Base-by-base conservation (phyloP, 2,797 vertebrate species). In the Echiichthys vipera region DNA sequence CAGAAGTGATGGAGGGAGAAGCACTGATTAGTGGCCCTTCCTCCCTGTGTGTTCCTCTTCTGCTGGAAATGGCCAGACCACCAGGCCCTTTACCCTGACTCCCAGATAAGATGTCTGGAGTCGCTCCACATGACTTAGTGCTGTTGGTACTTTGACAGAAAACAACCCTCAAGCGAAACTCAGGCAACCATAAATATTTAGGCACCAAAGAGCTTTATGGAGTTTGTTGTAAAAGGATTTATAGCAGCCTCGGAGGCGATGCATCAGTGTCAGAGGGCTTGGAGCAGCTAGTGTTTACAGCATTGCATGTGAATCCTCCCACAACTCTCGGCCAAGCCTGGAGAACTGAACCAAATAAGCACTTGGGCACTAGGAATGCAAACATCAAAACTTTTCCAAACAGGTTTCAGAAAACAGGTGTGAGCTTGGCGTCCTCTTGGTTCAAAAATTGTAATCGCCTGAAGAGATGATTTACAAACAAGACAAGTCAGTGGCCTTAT, bases 171-270 rank as follows among this genome's bases (percentile, higher is more conserved):
- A 66, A 88, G 91, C 91, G 92, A 91, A 94, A 90, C 89, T 86
- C 88, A 93, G 89, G 90, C 89, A 92, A 92, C 91, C 91, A 93
- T 94, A 95, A 95, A 95, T 95, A 95, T 95, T 95, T 95, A 94
- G 93, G 90, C 89, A 92, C 91, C 89, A 84, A 93, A 94, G 93
- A 93, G 92, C 91, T 95, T 94, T 94, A 94, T 93, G 87, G 93
- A 94, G 93, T 94, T 94, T 94, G 92, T 94, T 94, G 91, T 94
- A 92, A 95, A 94, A 92, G 90, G 94, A 94, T 95, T 95, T 95
- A 94, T 92, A 81, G 88, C 80, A 77, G 89, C 84, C 85, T 83
- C 68, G 71, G 82, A 93, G 90, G 89, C 80, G 49, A 87, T 85
- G 91, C 88, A 91, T 91, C 92, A 86, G 86, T 88, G 87, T 89